Base-by-base conservation (phyloP, 2,888 invertebrate species). In the Dermolepida albohirtum region DNA sequence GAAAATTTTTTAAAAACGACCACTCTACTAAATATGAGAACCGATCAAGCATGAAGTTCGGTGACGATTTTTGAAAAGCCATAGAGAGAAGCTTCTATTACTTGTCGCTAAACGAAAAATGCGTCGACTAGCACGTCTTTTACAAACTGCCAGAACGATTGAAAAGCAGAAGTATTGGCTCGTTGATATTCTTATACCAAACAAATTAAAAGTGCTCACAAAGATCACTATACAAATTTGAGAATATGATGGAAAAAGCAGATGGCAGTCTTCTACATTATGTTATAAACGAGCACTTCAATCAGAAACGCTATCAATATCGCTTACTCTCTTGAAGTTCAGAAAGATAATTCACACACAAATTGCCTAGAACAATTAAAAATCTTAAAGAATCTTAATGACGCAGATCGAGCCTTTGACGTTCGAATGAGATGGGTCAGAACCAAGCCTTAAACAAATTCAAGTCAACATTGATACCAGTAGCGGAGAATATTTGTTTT, bases 1-100 rank as follows among this genome's bases (percentile, higher is more conserved):
- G n/a, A n/a, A n/a, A n/a, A n/a, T n/a, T n/a, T 49, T 17, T 66
- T 74, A 39, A 66, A 59, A 52, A 27, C 40, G 50, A 67, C 59
- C 66, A 72, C 71, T 16, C 12, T 72, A 11, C 64, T 72, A 16
- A 67, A 55, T 34, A 64, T 65, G 62, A 47, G 51, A 62, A 70
- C 72, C 5, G 69, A 69, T 57, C 68, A 74, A 22, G 49, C 73
- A 16, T 62, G 73, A 74, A 66, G 72, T 74, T 47, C 73, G 41
- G 7, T n/a, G 68, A 14, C 22, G 57, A 39, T 69, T 66, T 29
- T 51, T 68, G 6, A 12, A 17, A 43, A 66, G 66, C n/a, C 73
- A 72, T 22, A 74, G 34, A 73, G 70, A 63, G n/a, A n/a, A n/a
- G n/a, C 72, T 73, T 69, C 39, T 73, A 2, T 6, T 67, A 11